These are phyloP conservation scores for Bombylius discolor DNA, from an alignment of 2,888 invertebrate species.

Conservation along the genomic window DNA sequence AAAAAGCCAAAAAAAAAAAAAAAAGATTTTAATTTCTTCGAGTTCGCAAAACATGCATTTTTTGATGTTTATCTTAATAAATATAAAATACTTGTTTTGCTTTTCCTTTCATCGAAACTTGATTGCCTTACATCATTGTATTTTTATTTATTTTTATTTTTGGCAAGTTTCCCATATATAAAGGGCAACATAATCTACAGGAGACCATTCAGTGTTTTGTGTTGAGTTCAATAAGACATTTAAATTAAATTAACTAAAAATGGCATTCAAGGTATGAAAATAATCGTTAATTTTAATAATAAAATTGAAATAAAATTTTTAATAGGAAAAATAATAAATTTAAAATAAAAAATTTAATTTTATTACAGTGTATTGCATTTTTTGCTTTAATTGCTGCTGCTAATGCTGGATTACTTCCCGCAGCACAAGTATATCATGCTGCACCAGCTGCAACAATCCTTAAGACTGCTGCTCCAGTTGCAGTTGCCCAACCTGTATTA, in stretches of 20 bases:
- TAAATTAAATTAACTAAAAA: neutral
- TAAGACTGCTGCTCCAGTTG: neutral
- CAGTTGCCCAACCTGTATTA: no score
- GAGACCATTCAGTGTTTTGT: conserved; percentile 35
- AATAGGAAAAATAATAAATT: no score
- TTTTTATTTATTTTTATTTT: neutral
- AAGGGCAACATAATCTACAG: neutral
- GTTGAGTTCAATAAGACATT: conserved; percentile 28
- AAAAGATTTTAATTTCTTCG: neutral
- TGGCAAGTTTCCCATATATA: neutral
- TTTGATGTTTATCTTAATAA: no score
- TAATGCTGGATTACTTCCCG: neutral
- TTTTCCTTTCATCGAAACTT: neutral
- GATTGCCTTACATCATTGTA: neutral
- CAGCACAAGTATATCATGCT: neutral
- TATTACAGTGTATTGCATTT: neutral
- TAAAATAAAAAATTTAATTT: neutral
- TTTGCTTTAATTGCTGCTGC: neutral
- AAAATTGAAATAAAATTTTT: no score
- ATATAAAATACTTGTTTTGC: neutral
- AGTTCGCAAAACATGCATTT: neutral
- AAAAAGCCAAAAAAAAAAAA: neutral
- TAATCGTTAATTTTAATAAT: no score
- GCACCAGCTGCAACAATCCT: neutral
- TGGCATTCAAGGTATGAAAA: neutral